phyloP scores from a whole-genome alignment of 2,113 vertebrate species.

The Genyomyrus donnyi region DNA sequence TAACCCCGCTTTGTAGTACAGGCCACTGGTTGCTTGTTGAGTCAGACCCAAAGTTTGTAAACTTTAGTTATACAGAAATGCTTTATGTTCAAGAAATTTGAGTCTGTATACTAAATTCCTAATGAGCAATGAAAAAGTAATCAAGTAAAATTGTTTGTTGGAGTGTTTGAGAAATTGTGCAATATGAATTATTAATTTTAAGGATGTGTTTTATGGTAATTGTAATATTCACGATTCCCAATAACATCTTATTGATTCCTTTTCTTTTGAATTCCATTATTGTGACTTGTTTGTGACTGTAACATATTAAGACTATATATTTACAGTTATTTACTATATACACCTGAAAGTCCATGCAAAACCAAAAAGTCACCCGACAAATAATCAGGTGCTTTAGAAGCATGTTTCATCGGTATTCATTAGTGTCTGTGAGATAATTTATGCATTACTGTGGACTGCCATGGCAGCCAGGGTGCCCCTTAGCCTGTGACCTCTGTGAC shows the following conservation, averaged over 20 bases:
- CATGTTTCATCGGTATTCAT: neutral
- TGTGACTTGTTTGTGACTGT: neutral
- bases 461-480: neutral
- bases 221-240: neutral
- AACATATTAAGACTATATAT: neutral
- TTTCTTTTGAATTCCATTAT: neutral
- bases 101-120: neutral
- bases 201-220: neutral
- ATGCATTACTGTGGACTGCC: neutral
- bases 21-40: neutral
- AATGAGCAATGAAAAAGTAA: neutral
- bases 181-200: neutral
- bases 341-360: neutral
- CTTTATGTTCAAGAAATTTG: neutral
- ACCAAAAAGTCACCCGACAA: neutral
- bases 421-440: neutral
- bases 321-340: neutral
- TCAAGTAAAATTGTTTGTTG: neutral
- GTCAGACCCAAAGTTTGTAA: neutral
- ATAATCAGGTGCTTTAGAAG: neutral
- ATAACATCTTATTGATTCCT: neutral
- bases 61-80: neutral
- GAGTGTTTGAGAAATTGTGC: neutral
- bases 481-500: neutral
- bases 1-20: no score